Conservation (phyloP, 37 sponge, comb jelly and placozoan genomes). For the Haliclona indistincta region DNA sequence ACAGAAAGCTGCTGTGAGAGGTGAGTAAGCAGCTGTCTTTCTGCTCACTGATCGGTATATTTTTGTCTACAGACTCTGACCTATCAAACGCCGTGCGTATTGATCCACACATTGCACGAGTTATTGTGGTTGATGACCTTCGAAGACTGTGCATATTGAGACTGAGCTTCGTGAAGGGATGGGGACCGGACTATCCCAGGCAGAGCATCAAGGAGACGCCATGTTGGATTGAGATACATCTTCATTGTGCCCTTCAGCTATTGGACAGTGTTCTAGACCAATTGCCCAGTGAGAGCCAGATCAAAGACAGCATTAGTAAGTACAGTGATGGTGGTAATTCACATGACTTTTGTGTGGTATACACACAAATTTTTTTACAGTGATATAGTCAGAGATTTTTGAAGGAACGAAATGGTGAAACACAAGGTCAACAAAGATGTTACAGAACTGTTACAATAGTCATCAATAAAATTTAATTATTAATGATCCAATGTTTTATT, state of each 20-base stretch:
- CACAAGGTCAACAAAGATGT: no score
- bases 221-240: constrained; percentile 97
- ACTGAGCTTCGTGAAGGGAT: constrained; percentile 97
- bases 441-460: no score
- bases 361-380: no score
- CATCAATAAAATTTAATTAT: no score
- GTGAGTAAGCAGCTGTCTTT: constrained; percentile 19
- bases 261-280: constrained; percentile 88
- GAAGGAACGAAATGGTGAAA: constrained; percentile 31
- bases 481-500: no score
- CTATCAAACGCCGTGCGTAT: constrained; percentile 15
- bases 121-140: constrained; percentile 91
- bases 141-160: constrained; percentile 86
- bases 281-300: constrained; percentile 72
- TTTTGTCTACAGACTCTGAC: no score
- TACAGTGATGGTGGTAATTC: no score
- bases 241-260: constrained; percentile 94
- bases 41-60: no score
- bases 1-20: constrained; percentile 92
- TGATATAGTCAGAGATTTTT: no score
- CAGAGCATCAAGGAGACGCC: constrained; percentile 97
- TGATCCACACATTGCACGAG: constrained; percentile 52
- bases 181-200: constrained; percentile 97
- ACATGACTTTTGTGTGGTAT: no score
- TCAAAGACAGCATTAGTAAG: no score